These are phyloP conservation scores for Tetraodon nigroviridis DNA, from an alignment of 2,113 vertebrate species.

Conservation along the genomic window DNA sequence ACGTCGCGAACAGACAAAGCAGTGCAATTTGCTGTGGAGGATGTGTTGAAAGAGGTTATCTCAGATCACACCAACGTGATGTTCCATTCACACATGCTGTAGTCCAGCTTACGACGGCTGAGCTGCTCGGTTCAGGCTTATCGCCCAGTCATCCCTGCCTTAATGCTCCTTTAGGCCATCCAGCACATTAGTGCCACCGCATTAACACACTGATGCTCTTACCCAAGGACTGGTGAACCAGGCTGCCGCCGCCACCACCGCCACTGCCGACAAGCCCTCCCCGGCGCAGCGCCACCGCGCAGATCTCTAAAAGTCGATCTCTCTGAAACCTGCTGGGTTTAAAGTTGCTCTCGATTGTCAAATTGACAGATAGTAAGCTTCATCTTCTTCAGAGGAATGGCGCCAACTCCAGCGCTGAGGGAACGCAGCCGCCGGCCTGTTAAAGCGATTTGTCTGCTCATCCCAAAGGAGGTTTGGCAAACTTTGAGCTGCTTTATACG, in stretches of 20 bases:
- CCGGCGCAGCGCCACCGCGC: not conserved
- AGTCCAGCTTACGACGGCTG: conserved; percentile 58
- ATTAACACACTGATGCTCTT: conserved; percentile 60
- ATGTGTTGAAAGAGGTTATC: conserved; percentile 26
- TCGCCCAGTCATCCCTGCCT: conserved; percentile 52
- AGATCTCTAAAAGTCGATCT: conserved; percentile 33
- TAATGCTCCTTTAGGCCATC: conserved; percentile 58
- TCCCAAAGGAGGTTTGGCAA: conserved; percentile 24
- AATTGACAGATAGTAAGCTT: conserved; percentile 33
- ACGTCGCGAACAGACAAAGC: too few relatives aligned
- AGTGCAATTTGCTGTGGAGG: not conserved
- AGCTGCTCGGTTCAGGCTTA: conserved; percentile 61
- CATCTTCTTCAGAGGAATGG: conserved; percentile 10
- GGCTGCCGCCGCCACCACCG: not conserved
- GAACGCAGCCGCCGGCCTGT: conserved; percentile 30
- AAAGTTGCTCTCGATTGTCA: conserved; percentile 26
- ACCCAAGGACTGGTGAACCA: not conserved
- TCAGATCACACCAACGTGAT: conserved; percentile 12
- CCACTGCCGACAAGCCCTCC: not conserved
- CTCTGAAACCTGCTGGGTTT: conserved; percentile 17
- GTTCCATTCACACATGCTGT: conserved; percentile 30
- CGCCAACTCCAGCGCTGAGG: conserved; percentile 19
- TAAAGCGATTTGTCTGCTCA: conserved; percentile 44
- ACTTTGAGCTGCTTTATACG: conserved; percentile 9
- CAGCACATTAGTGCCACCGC: conserved; percentile 58